Percentiles rank a stretch among this genome's conserved stretches.
Evolutionary conservation across 2,797 vertebrate species (phyloP).

Genomic region (Sciurus vulgaris): DNA sequence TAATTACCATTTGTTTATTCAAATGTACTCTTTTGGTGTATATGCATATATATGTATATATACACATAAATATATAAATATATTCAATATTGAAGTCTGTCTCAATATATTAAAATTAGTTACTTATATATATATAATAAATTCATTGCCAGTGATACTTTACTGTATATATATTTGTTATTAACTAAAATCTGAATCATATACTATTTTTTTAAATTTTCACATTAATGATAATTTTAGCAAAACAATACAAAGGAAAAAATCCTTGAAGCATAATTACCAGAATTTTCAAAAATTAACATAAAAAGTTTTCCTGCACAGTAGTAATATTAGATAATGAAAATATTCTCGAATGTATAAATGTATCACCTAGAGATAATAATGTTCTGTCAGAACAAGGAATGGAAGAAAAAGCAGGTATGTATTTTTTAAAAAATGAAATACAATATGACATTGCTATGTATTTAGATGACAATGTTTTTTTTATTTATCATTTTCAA

Average conservation of each 20-base stretch:
- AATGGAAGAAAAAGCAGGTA: neutral
- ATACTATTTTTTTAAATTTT: neutral
- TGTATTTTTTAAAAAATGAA: neutral
- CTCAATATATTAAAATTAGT: neutral
- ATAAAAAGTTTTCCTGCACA: neutral
- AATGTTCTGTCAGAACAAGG: neutral
- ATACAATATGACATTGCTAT: neutral
- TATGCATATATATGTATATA: neutral
- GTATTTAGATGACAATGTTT: neutral
- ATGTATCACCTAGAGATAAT: neutral
- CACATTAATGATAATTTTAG: neutral
- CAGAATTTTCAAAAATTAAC: neutral
- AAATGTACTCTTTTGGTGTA: neutral
- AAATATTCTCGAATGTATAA: neutral
- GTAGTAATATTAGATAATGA: neutral
- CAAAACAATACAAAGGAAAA: neutral
- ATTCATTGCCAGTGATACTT: neutral
- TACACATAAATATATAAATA: neutral
- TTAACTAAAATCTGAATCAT: neutral
- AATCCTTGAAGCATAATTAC: neutral
- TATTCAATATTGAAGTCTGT: neutral
- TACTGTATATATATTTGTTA: neutral
- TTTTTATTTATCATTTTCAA: neutral
- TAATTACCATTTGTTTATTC: neutral
- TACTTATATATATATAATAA: neutral